Percentiles rank a stretch among this genome's conserved stretches.
Evolutionary conservation across 2,797 vertebrate species (phyloP).

Genomic region (Manis pentadactyla): DNA sequence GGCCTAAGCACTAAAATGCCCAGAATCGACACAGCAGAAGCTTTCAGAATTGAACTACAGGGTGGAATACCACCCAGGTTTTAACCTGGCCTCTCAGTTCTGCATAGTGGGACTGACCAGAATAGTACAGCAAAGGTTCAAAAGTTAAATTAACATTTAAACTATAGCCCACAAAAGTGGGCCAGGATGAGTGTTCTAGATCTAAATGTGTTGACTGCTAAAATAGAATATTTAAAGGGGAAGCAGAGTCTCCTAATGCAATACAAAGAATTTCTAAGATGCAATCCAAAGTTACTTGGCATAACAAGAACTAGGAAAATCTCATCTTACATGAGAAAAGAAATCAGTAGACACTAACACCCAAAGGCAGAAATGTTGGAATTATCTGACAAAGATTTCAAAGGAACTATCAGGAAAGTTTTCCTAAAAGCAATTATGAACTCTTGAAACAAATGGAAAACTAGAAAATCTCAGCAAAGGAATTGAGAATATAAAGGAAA

Average conservation of each 20-base stretch:
- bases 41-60: neutral
- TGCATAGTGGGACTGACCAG: neutral
- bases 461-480: slow-evolving; percentile 25
- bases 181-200: slow-evolving; percentile 44
- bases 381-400: slow-evolving; percentile 20
- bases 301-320: neutral
- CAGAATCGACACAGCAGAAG: neutral
- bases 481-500: neutral
- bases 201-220: slow-evolving; percentile 39
- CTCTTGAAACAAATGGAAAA: neutral
- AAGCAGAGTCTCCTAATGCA: neutral
- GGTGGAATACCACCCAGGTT: neutral
- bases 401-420: slow-evolving; percentile 3
- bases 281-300: neutral
- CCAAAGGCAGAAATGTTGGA: neutral
- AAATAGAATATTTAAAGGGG: slow-evolving; percentile 51
- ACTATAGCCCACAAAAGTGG: slow-evolving; percentile 54
- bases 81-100: neutral
- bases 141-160: slow-evolving; percentile 52
- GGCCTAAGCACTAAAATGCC: neutral
- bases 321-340: neutral
- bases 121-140: neutral
- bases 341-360: neutral
- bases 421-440: neutral
- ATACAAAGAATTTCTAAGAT: slow-evolving; percentile 35